These are phyloP conservation scores for Rhinoraja longicauda DNA, from an alignment of 2,797 vertebrate genomes.

Conservation along the genomic window DNA sequence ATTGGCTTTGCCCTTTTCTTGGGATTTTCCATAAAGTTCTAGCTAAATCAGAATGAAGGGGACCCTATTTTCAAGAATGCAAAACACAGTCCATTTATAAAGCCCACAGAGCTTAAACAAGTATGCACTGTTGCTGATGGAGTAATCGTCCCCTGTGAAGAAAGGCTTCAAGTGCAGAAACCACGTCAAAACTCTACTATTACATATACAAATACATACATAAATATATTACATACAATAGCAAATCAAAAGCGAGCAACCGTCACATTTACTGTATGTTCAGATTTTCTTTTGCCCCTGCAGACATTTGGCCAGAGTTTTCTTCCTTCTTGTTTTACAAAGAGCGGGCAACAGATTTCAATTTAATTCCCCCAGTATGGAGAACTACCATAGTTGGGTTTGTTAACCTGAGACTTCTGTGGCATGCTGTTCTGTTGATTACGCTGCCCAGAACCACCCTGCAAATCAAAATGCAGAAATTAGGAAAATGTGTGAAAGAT, in stretches of 20 bases:
- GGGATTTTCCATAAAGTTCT: slow-evolving; percentile 60
- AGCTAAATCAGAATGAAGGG: slow-evolving; percentile 65
- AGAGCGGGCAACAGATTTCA: slow-evolving; percentile 51
- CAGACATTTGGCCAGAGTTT: slow-evolving; percentile 54
- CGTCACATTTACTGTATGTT: slow-evolving; percentile 62
- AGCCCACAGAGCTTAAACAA: slow-evolving; percentile 44
- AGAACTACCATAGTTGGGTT: slow-evolving; percentile 83
- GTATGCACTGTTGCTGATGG: slow-evolving; percentile 42
- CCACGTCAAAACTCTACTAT: slow-evolving; percentile 78
- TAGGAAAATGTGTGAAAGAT: not conserved
- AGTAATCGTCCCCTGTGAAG: slow-evolving; percentile 34
- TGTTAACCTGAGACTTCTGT: slow-evolving; percentile 95
- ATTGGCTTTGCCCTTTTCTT: slow-evolving; percentile 48
- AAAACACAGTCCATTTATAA: slow-evolving; percentile 41
- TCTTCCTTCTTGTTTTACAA: slow-evolving; percentile 42
- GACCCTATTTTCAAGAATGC: slow-evolving; percentile 51
- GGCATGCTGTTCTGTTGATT: slow-evolving; percentile 85
- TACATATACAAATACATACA: slow-evolving; percentile 99
- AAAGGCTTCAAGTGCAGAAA: slow-evolving; percentile 64
- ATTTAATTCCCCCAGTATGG: slow-evolving; percentile 94
- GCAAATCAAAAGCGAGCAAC: slow-evolving; percentile 73
- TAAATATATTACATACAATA: slow-evolving; percentile 99
- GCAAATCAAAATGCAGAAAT: slow-evolving; percentile 41
- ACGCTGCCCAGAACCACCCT: slow-evolving; percentile 81
- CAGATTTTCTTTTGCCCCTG: slow-evolving; percentile 40